Percentiles rank a stretch among this genome's conserved stretches.
Evolutionary conservation across 2,888 invertebrate species (phyloP).

Genomic region (Buathra laborator): DNA sequence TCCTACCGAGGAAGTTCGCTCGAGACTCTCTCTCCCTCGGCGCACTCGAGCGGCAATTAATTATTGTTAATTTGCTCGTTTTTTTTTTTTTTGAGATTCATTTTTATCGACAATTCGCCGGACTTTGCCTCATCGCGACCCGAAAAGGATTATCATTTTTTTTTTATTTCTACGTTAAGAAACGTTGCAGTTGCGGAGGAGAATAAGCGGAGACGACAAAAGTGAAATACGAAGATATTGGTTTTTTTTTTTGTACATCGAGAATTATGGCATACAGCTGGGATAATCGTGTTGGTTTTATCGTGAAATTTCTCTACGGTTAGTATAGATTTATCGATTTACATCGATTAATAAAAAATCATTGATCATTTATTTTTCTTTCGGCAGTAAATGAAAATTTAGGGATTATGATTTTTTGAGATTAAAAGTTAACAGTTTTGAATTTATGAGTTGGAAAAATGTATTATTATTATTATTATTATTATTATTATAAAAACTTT

Average conservation of each 20-base stretch:
- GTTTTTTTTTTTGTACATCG: slow-evolving; percentile 8
- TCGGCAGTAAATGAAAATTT: background rate
- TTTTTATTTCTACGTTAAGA: background rate
- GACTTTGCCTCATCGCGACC: background rate
- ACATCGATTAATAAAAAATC: background rate
- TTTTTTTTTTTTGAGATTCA: background rate
- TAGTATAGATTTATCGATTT: slow-evolving; percentile 83
- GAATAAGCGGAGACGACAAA: background rate
- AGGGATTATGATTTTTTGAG: too few relatives aligned
- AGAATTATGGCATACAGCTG: slow-evolving; percentile 91
- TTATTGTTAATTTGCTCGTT: background rate
- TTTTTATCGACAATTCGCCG: background rate
- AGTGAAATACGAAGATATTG: slow-evolving; percentile 17
- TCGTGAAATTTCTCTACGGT: slow-evolving; percentile 94
- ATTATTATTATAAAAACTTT: too few relatives aligned
- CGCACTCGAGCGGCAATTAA: background rate
- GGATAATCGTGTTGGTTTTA: slow-evolving; percentile 94
- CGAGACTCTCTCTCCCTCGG: slow-evolving; percentile 8
- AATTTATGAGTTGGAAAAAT: too few relatives aligned
- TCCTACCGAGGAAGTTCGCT: slow-evolving; percentile 65
- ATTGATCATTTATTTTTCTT: background rate
- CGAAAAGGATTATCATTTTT: background rate
- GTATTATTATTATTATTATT: too few relatives aligned
- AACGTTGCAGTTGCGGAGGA: background rate
- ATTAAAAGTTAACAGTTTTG: too few relatives aligned